Evolutionary conservation across 2,113 vertebrate genomes (phyloP), one percentile per base, ranked within the genome.

Genomic region (Nymphicus hollandicus): DNA sequence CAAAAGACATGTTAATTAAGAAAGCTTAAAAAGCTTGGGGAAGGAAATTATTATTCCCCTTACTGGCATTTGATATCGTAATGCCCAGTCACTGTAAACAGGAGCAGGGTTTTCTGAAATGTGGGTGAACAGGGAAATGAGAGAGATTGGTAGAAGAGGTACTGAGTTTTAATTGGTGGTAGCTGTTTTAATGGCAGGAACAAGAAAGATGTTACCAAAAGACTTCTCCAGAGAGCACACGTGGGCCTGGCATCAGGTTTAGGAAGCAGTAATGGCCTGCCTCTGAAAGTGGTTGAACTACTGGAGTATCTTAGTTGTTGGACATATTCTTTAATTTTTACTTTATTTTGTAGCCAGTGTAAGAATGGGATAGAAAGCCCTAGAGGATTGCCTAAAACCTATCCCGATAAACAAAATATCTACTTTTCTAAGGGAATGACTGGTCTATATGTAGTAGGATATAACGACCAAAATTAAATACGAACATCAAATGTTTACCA

Each of bases 241-340:
- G n/a, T 0, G 2, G 2, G 39, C 68, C 25, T 2, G 6, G 24
- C 9, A 5, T 28, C 37, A 44, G 37, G 53, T 73, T 19, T 29
- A 24, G 58, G 63, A 80, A 86, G 58, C 71, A 77, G 31, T 12
- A 63, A n/a, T 29, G n/a, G 15, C 17, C 46, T 84, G 15, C 17
- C 12, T 53, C 31, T 84, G 64, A 20, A 81, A 58, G n/a, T 23
- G 8, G 6, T 33, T 1, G 2, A 29, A 35, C 33, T 60, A 46
- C 27, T 28, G 6, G 68, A 23, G 13, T 61, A 6, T 47, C 49
- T 77, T 55, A 33, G 28, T 50, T 47, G 11, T 47, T 80, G 13
- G 28, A 35, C 7, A 6, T 37, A 13, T 2, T 80, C 31, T 37
- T 1, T 66, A 49, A 44, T 66, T 82, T 60, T 82, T 22, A 53